phyloP scores from a whole-genome alignment of 2,888 invertebrate genomes.

The Monochamus alternatus region DNA sequence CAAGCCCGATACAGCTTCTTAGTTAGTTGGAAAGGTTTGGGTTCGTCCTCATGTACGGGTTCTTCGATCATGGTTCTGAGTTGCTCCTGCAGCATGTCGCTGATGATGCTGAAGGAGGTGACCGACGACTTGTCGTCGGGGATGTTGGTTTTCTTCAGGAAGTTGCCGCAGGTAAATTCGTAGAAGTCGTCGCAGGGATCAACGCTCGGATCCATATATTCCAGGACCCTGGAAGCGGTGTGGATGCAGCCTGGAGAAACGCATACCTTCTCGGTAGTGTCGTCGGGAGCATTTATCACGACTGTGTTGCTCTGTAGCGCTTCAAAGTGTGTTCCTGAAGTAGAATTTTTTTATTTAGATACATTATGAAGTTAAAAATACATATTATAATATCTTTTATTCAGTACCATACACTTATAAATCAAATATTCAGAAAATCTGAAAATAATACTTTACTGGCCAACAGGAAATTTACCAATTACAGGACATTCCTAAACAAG shows the following conservation, averaged over 20 bases:
- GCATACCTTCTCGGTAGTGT: conserved; percentile 75
- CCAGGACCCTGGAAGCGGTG: conserved; percentile 82
- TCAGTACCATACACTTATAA: no score
- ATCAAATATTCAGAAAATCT: no score
- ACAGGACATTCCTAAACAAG: no score
- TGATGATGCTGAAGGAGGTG: conserved; percentile 84
- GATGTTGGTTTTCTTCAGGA: conserved; percentile 76
- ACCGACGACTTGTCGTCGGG: conserved; percentile 88
- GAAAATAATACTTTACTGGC: no score
- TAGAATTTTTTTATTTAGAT: background rate
- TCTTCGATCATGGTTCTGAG: conserved; percentile 81
- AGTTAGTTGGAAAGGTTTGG: conserved; percentile 81
- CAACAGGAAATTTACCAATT: no score
- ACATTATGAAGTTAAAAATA: no score
- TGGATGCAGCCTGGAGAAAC: conserved; percentile 85
- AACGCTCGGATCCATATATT: conserved; percentile 80
- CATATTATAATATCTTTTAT: no score
- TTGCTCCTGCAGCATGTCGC: conserved; percentile 83
- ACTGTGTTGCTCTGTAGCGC: conserved; percentile 59
- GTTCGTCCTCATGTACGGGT: conserved; percentile 75
- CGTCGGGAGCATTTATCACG: conserved; percentile 55
- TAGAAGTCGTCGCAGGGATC: conserved; percentile 91
- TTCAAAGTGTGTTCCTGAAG: conserved; percentile 61
- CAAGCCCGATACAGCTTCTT: conserved; percentile 90
- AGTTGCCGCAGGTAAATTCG: conserved; percentile 85